Evolutionary conservation across 2,797 vertebrate genomes (phyloP).

Genomic region (Sphenopsis melanotis): DNA sequence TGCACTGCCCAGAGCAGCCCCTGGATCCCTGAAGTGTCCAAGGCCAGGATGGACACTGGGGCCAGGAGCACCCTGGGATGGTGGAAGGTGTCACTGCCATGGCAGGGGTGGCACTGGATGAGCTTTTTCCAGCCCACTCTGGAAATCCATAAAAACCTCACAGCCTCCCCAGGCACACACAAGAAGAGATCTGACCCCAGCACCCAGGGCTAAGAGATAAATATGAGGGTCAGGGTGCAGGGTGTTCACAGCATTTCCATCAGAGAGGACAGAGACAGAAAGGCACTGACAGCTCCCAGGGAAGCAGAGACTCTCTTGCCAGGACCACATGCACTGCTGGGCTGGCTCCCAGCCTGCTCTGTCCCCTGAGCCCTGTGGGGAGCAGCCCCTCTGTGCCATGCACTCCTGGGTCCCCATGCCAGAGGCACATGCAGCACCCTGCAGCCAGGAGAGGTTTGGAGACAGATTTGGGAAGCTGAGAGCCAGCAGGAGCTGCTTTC

Average conservation of each 20-base stretch:
- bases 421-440: conserved; percentile 67
- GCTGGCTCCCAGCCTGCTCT: neutral
- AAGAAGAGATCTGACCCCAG: neutral
- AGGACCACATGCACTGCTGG: neutral
- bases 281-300: neutral
- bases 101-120: neutral
- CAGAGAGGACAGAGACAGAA: conserved; percentile 21
- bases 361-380: neutral
- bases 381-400: conserved; percentile 22
- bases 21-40: neutral
- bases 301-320: neutral
- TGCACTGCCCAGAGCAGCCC: neutral
- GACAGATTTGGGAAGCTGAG: neutral
- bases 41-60: neutral
- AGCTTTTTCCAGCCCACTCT: neutral
- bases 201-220: neutral
- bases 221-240: neutral
- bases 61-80: neutral
- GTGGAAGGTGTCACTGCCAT: neutral
- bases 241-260: neutral
- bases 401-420: conserved; percentile 9
- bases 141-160: neutral
- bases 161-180: neutral
- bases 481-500: conserved; percentile 42
- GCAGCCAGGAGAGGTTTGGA: neutral